These are phyloP conservation scores for Grammomys dolichurus DNA, from an alignment of 2,113 vertebrate genomes.

Conservation along the genomic window DNA sequence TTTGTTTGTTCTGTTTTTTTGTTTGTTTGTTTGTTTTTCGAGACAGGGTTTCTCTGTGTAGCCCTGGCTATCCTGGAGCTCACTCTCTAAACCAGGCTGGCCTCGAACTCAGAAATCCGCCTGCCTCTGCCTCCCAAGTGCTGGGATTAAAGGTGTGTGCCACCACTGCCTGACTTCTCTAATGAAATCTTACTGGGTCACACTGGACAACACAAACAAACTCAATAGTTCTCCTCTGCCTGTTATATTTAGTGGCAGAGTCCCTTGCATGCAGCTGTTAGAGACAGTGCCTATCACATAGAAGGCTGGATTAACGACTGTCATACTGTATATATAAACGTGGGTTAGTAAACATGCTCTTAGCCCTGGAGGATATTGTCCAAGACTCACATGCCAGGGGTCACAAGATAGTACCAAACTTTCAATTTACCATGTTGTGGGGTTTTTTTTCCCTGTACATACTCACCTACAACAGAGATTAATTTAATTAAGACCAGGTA, in stretches of 20 bases:
- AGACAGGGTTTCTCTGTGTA: too few relatives aligned
- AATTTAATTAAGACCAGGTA: not conserved
- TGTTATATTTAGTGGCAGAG: not conserved
- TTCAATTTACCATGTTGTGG: not conserved
- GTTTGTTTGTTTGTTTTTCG: too few relatives aligned
- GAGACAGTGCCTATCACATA: not conserved
- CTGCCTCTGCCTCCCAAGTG: too few relatives aligned
- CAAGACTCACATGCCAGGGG: not conserved
- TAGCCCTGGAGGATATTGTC: not conserved
- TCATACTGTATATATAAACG: rapidly evolving
- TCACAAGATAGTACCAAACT: not conserved
- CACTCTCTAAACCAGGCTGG: too few relatives aligned
- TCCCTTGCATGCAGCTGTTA: not conserved
- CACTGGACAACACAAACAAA: not conserved
- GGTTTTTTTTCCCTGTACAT: not conserved
- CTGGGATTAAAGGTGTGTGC: too few relatives aligned
- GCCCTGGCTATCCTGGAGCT: too few relatives aligned
- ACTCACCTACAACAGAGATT: not conserved
- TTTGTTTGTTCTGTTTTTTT: too few relatives aligned
- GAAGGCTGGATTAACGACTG: not conserved
- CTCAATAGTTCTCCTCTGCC: not conserved
- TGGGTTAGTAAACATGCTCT: not conserved
- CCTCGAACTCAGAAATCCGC: too few relatives aligned
- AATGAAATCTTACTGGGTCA: not conserved
- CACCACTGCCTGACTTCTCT: not conserved